Evolutionary conservation across 1,140 invertebrate species (phyloP).

Genomic region (Drosophila nigromelanica): DNA sequence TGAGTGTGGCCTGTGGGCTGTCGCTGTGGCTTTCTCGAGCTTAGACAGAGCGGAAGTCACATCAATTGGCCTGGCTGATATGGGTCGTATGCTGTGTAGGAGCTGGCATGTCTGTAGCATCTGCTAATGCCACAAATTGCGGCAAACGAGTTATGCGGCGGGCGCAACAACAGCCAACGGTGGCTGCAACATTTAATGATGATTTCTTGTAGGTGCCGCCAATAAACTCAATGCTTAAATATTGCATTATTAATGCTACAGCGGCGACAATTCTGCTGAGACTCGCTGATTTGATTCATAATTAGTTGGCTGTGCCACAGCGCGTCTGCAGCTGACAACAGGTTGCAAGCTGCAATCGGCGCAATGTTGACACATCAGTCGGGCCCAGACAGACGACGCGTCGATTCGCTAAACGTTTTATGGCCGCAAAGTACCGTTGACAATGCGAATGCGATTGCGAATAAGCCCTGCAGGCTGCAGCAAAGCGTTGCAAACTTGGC

Average conservation of each 20-base stretch:
- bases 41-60: constrained; percentile 67
- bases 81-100: constrained; percentile 42
- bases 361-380: constrained; percentile 39
- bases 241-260: constrained; percentile 73
- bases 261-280: constrained; percentile 21
- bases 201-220: constrained; percentile 81
- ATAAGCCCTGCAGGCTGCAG: constrained; percentile 53
- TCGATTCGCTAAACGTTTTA: constrained; percentile 77
- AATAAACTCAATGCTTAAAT: constrained; percentile 81
- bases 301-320: constrained; percentile 53
- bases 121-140: constrained; percentile 73
- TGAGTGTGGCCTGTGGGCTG: constrained; percentile 3
- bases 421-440: constrained; percentile 74
- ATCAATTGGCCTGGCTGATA: constrained; percentile 68
- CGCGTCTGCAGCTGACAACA: constrained; percentile 30
- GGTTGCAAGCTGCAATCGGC: constrained; percentile 31
- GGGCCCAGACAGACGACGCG: constrained; percentile 14
- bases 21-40: constrained; percentile 20
- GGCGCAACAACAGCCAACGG: constrained; percentile 47
- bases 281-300: constrained; percentile 70
- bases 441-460: constrained; percentile 49
- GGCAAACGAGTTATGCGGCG: constrained; percentile 66
- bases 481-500: constrained; percentile 60
- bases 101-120: constrained; percentile 41
- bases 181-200: constrained; percentile 75